Conservation (phyloP, 2,888 invertebrate species). For the Perdita meconis region DNA sequence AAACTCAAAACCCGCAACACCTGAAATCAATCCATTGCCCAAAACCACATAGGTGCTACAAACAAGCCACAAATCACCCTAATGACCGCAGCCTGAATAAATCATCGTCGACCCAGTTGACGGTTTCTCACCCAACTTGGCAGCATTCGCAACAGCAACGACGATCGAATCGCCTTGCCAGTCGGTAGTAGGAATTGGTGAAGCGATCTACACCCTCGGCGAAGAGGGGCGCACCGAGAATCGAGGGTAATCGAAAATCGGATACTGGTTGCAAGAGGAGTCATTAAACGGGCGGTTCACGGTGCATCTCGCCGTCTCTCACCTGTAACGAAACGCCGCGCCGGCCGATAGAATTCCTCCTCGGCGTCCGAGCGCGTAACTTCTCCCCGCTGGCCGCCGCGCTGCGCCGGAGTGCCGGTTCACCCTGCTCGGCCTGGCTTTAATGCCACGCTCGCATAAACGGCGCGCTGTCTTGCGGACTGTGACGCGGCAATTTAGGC, state of each 20-base stretch:
- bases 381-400: slow-evolving; percentile 5
- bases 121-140: background rate
- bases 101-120: slow-evolving; percentile 22
- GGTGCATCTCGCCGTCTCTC: slow-evolving; percentile 48
- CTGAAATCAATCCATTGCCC: background rate
- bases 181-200: background rate
- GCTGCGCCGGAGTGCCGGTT: too few species aligned
- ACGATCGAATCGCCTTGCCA: background rate
- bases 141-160: background rate
- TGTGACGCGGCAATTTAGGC: slow-evolving; percentile 83
- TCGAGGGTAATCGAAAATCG: slow-evolving; percentile 53
- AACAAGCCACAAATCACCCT: background rate
- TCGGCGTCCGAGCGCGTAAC: slow-evolving; percentile 14
- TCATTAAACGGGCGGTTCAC: slow-evolving; percentile 49
- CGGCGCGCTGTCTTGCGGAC: slow-evolving; percentile 74
- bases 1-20: too few species aligned
- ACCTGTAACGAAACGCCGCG: slow-evolving; percentile 48
- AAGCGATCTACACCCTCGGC: background rate
- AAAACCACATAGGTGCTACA: background rate
- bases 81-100: slow-evolving; percentile 20
- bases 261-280: slow-evolving; percentile 50
- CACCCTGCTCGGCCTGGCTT: slow-evolving; percentile 45
- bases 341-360: slow-evolving; percentile 14
- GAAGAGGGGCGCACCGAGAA: slow-evolving; percentile 8
- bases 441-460: slow-evolving; percentile 76